phyloP scores from a whole-genome alignment of 1,140 invertebrate species.

The Chironomus tepperi region DNA sequence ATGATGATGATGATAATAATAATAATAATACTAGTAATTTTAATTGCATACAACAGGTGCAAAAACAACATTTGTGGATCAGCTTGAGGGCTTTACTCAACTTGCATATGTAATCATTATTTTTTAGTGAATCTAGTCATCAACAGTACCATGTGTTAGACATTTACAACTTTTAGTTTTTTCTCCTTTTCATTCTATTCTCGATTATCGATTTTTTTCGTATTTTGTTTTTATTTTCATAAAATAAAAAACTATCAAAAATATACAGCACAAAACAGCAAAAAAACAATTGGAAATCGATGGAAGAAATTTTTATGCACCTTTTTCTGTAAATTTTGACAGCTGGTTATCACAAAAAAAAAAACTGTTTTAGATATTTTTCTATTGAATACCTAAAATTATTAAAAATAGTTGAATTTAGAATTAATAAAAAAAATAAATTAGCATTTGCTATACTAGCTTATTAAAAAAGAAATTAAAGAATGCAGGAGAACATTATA shows the following conservation, averaged over 20 bases:
- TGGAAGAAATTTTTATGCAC: not conserved
- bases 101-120: constrained; percentile 13
- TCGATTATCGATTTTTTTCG: not conserved
- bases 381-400: no score
- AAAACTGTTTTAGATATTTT: no score
- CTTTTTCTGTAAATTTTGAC: no score
- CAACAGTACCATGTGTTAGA: not conserved
- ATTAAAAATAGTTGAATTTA: no score
- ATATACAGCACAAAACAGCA: not conserved
- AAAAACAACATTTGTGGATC: constrained; percentile 18
- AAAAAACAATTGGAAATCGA: not conserved
- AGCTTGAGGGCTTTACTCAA: not conserved
- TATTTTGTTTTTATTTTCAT: not conserved
- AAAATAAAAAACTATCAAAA: not conserved
- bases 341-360: no score
- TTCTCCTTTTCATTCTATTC: not conserved
- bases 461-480: not conserved
- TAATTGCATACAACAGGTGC: constrained; percentile 21
- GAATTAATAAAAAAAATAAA: no score
- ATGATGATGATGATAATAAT: not conserved
- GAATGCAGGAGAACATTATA: not conserved
- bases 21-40: constrained; percentile 21
- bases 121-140: constrained; percentile 7
- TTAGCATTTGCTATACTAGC: no score
- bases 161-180: not conserved